Conservation (phyloP, 2,113 vertebrate genomes). For the Chroicocephalus ridibundus region DNA sequence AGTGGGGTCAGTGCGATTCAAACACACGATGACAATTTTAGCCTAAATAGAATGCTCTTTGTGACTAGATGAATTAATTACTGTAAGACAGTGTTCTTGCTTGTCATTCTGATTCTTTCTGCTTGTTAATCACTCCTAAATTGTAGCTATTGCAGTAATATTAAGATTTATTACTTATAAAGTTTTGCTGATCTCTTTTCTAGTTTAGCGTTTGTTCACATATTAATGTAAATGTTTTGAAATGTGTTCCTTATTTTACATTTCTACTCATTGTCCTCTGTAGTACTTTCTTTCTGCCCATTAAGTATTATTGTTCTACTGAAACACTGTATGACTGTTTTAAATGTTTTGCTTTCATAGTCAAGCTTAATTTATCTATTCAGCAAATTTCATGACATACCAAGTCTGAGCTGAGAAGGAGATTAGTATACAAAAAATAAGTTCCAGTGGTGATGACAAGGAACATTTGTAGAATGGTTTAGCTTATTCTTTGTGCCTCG, state of each 20-base stretch:
- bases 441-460: not conserved
- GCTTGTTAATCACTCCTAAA: slow-evolving; percentile 67
- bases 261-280: not conserved
- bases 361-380: not conserved
- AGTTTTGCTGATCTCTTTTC: not conserved
- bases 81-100: slow-evolving; percentile 66
- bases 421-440: not conserved
- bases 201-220: not conserved
- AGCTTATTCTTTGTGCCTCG: not conserved
- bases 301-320: not conserved
- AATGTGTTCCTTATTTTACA: not conserved
- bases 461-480: not conserved
- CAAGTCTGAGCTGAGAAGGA: not conserved
- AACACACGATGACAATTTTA: slow-evolving; percentile 62
- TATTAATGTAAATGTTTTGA: not conserved
- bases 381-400: not conserved
- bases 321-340: not conserved
- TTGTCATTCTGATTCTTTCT: slow-evolving; percentile 69
- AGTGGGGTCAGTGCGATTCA: slow-evolving; percentile 67
- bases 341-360: not conserved
- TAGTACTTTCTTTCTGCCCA: not conserved
- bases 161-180: slow-evolving; percentile 38
- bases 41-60: slow-evolving; percentile 64
- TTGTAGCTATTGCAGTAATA: slow-evolving; percentile 42
- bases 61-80: slow-evolving; percentile 68